Evolutionary conservation across 2,797 vertebrate genomes (phyloP), one percentile per base, ranked within the genome.

Genomic region (Myripristis jacobus): DNA sequence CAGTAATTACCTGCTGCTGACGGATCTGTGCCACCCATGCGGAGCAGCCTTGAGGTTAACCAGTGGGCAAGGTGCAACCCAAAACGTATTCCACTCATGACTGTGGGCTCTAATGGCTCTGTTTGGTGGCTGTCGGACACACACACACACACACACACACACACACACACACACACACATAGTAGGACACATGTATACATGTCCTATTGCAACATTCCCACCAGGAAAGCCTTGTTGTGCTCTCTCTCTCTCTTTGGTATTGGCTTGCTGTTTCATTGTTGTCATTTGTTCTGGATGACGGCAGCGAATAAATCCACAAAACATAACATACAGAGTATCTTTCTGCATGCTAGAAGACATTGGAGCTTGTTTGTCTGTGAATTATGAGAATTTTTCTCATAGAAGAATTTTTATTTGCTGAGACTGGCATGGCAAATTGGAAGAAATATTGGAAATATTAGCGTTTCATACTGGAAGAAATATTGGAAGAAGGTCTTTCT

Each of bases 1-100:
- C 67, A 55, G 69, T 89, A 88, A 91, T 91, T 83, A 87, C 75
- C 34, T 79, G 78, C 80, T 74, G 88, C 82, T 90, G 87, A 92
- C 81, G 70, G 88, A 91, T 87, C 78, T 46, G 59, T 65, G 65
- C 87, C 78, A 83, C 79, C 87, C 84, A 75, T 82, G 77, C 70
- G 50, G 50, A 71, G 73, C 62, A 13, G 58, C 70, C 67, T 65
- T 70, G 64, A 76, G 72, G 65, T 80, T 54, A 52, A 83, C 68
- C 66, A 41, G 38, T 69, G 50, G 75, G 55, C 71, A 77, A 77
- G 77, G 51, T 75, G 81, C 78, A 85, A 82, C 60, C 61, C 50
- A 55, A 73, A 72, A 55, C 69, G 15, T 50, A 62, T 75, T 52
- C 38, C 44, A 16, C 3, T 57, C 79, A 66, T 82, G 70, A 46